Evolutionary conservation across 2,113 vertebrate species (phyloP), one percentile per base, ranked within the genome.

Genomic region (Hystrix brachyura): DNA sequence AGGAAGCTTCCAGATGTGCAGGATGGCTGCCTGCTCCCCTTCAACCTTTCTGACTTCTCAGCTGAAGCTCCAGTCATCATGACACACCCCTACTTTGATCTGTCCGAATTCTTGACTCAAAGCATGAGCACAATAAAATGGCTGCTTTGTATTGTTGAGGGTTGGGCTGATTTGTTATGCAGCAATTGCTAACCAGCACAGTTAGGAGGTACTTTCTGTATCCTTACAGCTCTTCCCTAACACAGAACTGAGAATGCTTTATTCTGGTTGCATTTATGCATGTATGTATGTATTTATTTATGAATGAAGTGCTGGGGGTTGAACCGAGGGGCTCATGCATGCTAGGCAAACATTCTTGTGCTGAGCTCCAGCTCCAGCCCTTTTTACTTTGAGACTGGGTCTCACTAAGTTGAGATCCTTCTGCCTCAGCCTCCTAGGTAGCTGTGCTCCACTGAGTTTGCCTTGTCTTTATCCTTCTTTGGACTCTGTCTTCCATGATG

Each of bases 191-290:
- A 5, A 29, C 17, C 32, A 23, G 80, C 11, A 43, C 60, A 53
- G 17, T 4, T 13, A 25, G 51, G 65, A 29, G 65, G 21, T 27
- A 2, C 25, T n/a, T 14, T 23, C 29, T 4, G 8, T 9, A 0
- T 43, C 82, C 32, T 43, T 5, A 0, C 21, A 51, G 71, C 0
- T 1, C 53, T 59, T 78, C 15, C 12, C 51, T 19, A 10, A 23
- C 4, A 4, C 9, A 7, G n/a, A 25, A 7, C 78, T 21, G 10
- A n/a, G 74, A 57, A 57, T 1, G 5, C 17, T 38, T n/a, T 9
- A 0, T 59, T 74, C 38, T 27, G 21, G 19, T 21, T 18, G 15
- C 5, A n/a, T 69, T 7, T n/a, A 18, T n/a, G 14, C 18, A n/a
- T 69, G 14, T n/a, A 32, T 65, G 8, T 32, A 32, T 65, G 8